These are phyloP conservation scores for Oryzias celebensis DNA, from an alignment of 2,113 vertebrate species.

Conservation along the genomic window DNA sequence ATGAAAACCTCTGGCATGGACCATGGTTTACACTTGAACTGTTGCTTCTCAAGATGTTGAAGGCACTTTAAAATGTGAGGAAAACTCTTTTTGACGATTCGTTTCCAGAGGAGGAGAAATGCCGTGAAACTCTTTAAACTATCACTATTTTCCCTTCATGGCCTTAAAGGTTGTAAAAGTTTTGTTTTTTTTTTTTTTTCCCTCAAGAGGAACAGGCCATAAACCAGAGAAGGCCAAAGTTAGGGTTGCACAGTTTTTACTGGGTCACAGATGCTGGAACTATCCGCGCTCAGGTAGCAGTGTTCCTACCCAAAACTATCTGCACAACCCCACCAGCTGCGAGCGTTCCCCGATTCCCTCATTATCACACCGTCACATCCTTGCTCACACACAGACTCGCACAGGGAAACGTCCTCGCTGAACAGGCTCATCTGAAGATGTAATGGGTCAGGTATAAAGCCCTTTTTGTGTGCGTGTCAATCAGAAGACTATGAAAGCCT, in stretches of 20 bases:
- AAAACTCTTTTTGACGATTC: too few species aligned
- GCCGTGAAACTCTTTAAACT: conserved; percentile 3
- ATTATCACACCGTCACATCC: conserved; percentile 33
- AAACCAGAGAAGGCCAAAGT: conserved; percentile 20
- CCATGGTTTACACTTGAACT: conserved; percentile 39
- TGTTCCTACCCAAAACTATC: conserved; percentile 29
- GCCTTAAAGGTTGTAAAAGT: conserved; percentile 21
- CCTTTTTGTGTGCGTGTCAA: conserved; percentile 68
- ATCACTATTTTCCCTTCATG: conserved; percentile 6
- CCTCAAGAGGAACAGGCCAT: conserved; percentile 17
- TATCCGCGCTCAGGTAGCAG: conserved; percentile 35
- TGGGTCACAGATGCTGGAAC: conserved; percentile 22
- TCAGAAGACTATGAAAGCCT: conserved; percentile 63
- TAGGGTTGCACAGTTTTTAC: conserved; percentile 5
- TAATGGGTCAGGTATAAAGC: conserved; percentile 69
- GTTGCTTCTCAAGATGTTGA: not conserved
- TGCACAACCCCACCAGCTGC: conserved; percentile 43
- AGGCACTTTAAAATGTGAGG: not conserved
- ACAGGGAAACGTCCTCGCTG: conserved; percentile 26
- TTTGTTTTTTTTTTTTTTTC: conserved; percentile 1
- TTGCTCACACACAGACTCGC: conserved; percentile 16
- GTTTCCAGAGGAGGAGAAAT: conserved; percentile 16
- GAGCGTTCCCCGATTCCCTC: conserved; percentile 40
- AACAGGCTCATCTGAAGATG: conserved; percentile 60
- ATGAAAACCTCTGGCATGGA: conserved; percentile 62